A percentile compares a stretch with the other conserved stretches of the same genome.
Conservation (phyloP, 2,888 invertebrate genomes). For the Alviniconcha strummeri region DNA sequence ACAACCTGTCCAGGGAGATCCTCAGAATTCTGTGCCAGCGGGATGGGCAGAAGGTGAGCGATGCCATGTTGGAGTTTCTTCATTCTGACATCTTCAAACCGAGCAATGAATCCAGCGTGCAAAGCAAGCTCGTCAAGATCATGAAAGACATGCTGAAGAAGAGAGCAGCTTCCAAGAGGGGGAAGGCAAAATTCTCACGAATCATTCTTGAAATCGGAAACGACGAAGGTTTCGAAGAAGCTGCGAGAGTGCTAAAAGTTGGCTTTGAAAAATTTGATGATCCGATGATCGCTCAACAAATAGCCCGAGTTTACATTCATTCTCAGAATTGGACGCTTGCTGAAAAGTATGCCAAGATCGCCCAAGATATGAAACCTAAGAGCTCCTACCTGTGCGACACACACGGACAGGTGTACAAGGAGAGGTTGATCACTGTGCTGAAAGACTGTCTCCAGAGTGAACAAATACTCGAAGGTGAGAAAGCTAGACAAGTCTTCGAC, state of each 20-base stretch:
- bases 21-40: slow-evolving; percentile 38
- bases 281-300: slow-evolving; percentile 60
- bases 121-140: slow-evolving; percentile 42
- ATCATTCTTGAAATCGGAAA: slow-evolving; percentile 48
- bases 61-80: slow-evolving; percentile 47
- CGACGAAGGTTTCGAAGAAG: slow-evolving; percentile 45
- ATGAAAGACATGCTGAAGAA: slow-evolving; percentile 50
- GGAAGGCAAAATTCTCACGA: slow-evolving; percentile 52
- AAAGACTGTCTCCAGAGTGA: slow-evolving; percentile 30
- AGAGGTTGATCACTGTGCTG: slow-evolving; percentile 41
- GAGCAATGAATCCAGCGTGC: slow-evolving; percentile 44
- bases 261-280: slow-evolving; percentile 50
- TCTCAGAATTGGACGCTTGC: slow-evolving; percentile 51
- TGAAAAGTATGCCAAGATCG: slow-evolving; percentile 46
- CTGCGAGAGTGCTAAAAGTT: slow-evolving; percentile 46
- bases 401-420: slow-evolving; percentile 53
- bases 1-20: slow-evolving; percentile 46
- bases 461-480: slow-evolving; percentile 35
- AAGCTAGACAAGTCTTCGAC: slow-evolving; percentile 43
- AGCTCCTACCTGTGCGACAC: slow-evolving; percentile 59
- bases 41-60: slow-evolving; percentile 37
- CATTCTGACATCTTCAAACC: slow-evolving; percentile 47
- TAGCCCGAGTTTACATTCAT: slow-evolving; percentile 54
- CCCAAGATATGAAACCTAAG: slow-evolving; percentile 42
- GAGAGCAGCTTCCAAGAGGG: slow-evolving; percentile 44